These are phyloP conservation scores for Zosterops borbonicus DNA, from an alignment of 2,113 vertebrate genomes.

Conservation along the genomic window DNA sequence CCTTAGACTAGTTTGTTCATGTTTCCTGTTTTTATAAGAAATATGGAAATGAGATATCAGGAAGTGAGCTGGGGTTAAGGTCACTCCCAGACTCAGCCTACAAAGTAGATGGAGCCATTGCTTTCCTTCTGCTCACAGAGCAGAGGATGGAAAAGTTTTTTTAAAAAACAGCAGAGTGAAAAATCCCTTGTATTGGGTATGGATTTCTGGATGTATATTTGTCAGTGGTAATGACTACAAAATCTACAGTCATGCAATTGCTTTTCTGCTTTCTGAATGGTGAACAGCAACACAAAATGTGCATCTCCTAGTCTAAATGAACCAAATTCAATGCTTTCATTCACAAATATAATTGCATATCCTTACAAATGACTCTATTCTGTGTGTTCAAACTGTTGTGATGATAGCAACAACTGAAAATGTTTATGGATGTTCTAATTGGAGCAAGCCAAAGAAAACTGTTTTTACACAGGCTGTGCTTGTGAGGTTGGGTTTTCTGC, in stretches of 20 bases:
- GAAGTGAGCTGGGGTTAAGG: background rate
- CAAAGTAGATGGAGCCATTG: background rate
- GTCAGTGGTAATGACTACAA: background rate
- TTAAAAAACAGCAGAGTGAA: background rate
- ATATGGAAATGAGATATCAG: background rate
- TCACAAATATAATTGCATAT: slow-evolving; percentile 25
- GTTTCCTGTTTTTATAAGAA: background rate
- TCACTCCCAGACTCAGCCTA: background rate
- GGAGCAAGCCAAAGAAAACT: background rate
- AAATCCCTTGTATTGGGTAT: background rate
- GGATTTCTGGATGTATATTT: background rate
- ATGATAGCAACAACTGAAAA: slow-evolving; percentile 13
- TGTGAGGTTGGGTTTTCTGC: background rate
- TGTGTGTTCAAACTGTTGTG: background rate
- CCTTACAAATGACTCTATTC: background rate
- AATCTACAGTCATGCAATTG: background rate
- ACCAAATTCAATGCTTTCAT: background rate
- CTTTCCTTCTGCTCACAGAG: background rate
- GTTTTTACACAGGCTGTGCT: background rate
- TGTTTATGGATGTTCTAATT: slow-evolving; percentile 18
- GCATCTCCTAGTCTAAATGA: background rate
- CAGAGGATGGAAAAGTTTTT: background rate
- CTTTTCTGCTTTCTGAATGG: background rate
- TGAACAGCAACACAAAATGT: background rate
- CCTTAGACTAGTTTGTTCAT: background rate